These are phyloP conservation scores for Plusia festucae DNA, from an alignment of 2,888 invertebrate species.

Conservation along the genomic window DNA sequence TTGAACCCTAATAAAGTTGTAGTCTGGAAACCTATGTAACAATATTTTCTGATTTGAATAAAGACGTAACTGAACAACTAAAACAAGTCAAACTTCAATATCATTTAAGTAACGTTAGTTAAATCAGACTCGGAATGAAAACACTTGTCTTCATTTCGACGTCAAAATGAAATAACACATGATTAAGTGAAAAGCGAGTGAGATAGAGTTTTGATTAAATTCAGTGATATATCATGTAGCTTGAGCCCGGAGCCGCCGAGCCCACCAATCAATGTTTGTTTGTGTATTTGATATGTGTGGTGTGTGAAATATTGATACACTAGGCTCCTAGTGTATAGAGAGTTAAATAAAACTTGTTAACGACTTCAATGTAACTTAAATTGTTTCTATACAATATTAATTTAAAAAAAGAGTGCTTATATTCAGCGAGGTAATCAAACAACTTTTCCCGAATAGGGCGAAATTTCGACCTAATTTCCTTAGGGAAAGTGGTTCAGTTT, in stretches of 20 bases:
- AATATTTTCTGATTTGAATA: too few relatives aligned
- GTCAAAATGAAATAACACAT: conserved; percentile 47
- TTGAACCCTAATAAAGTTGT: too few relatives aligned
- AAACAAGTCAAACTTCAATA: too few relatives aligned
- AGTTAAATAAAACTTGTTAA: neutral
- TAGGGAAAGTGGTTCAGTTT: too few relatives aligned
- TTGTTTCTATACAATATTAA: too few relatives aligned
- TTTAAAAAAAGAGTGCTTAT: too few relatives aligned
- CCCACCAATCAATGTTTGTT: conserved; percentile 33
- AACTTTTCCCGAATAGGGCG: too few relatives aligned
- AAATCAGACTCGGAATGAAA: neutral
- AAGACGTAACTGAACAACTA: too few relatives aligned
- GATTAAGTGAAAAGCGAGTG: conserved; percentile 48
- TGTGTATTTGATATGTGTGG: conserved; percentile 23
- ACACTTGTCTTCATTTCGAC: conserved; percentile 40
- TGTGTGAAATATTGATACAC: conserved; percentile 22
- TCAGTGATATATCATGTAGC: conserved; percentile 45
- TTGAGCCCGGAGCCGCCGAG: conserved; percentile 4
- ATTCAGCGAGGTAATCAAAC: too few relatives aligned
- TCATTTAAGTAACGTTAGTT: neutral
- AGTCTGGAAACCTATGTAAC: too few relatives aligned
- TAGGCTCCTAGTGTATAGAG: neutral
- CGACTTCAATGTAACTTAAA: too few relatives aligned
- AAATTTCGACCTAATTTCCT: too few relatives aligned
- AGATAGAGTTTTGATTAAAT: conserved; percentile 50